Conservation (phyloP, 2,113 vertebrate genomes). For the Ammodytes marinus region DNA sequence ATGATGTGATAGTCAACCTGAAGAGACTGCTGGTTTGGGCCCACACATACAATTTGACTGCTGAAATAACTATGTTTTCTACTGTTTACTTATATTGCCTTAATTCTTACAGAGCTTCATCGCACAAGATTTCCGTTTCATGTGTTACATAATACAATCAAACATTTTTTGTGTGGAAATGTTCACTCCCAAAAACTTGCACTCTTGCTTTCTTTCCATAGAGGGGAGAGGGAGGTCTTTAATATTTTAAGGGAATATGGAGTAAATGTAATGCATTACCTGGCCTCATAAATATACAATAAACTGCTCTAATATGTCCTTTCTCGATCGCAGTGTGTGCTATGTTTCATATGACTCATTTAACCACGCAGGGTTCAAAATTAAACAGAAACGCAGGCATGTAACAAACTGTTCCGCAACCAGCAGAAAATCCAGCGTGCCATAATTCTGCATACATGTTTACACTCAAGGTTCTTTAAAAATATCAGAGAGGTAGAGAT, state of each 20-base stretch:
- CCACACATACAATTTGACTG: neutral
- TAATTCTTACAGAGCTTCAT: too few relatives aligned
- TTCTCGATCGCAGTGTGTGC: slow-evolving; percentile 14
- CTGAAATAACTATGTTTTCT: neutral
- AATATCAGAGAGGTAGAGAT: slow-evolving; percentile 21
- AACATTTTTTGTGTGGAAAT: neutral
- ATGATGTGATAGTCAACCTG: neutral
- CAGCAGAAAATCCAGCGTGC: neutral
- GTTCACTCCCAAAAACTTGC: slow-evolving; percentile 12
- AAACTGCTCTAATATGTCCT: slow-evolving; percentile 47
- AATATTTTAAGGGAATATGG: slow-evolving; percentile 75
- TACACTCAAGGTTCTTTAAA: neutral
- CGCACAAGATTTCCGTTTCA: neutral
- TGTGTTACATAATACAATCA: neutral
- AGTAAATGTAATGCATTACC: slow-evolving; percentile 70
- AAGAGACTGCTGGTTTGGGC: neutral
- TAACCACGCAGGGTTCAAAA: neutral
- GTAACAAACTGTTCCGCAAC: neutral
- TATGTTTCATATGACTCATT: neutral
- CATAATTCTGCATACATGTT: neutral
- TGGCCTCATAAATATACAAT: slow-evolving; percentile 73
- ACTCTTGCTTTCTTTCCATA: slow-evolving; percentile 20
- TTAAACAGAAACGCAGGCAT: neutral
- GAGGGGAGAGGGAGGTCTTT: slow-evolving; percentile 40
- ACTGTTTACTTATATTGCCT: too few relatives aligned